Conservation (phyloP, 2,113 vertebrate genomes). For the Hepsetus odoe region DNA sequence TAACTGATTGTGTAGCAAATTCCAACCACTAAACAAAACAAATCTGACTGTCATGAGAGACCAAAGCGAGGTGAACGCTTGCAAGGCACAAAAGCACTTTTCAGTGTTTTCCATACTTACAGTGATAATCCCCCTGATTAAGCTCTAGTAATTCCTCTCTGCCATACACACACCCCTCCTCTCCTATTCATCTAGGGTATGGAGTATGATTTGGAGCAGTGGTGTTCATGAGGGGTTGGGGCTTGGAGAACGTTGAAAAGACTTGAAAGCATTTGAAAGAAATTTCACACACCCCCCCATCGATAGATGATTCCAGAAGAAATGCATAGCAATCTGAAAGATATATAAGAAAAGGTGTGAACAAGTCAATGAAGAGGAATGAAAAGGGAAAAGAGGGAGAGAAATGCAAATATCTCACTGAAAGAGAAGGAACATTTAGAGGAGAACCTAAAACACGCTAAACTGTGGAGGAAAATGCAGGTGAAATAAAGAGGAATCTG, state of each 20-base stretch:
- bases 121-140: slow-evolving; percentile 46
- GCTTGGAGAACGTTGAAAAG: neutral
- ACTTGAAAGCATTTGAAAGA: neutral
- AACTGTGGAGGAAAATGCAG: neutral
- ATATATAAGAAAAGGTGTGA: neutral
- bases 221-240: neutral
- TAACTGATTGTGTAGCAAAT: neutral
- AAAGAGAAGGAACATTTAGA: too few species aligned
- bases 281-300: neutral
- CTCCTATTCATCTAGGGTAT: neutral
- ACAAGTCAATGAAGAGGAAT: too few species aligned
- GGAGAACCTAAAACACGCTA: neutral
- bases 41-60: neutral
- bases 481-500: neutral
- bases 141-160: slow-evolving; percentile 33
- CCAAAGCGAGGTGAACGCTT: neutral
- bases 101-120: slow-evolving; percentile 9
- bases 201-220: too few species aligned
- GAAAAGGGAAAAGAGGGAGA: neutral
- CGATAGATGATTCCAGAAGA: neutral
- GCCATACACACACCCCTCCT: neutral
- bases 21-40: neutral
- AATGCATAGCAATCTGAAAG: neutral
- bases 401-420: too few species aligned
- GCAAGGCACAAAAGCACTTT: neutral